phyloP scores from a whole-genome alignment of 1,140 invertebrate species.

The honey bee (Apis mellifera) region DNA sequence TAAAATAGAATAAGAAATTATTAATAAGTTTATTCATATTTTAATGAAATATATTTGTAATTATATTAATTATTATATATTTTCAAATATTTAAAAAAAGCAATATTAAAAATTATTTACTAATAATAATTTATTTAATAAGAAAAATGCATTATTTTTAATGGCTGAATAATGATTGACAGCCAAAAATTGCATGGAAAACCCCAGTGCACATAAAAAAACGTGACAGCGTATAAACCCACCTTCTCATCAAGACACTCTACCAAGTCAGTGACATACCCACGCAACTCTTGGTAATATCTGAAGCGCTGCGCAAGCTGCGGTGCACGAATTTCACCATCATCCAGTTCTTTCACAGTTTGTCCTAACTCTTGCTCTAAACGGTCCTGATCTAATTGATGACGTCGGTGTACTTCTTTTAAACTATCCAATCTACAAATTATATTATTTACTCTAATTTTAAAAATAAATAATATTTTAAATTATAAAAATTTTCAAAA shows the following conservation, averaged over 20 bases:
- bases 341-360: slow-evolving; percentile 84
- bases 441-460: slow-evolving; percentile 56
- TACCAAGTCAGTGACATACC: slow-evolving; percentile 97
- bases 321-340: slow-evolving; percentile 84
- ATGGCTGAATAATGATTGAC: slow-evolving; percentile 47
- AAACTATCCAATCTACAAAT: slow-evolving; percentile 82
- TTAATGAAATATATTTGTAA: no score
- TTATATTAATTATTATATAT: not conserved
- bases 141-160: slow-evolving; percentile 51
- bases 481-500: not conserved
- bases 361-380: slow-evolving; percentile 84
- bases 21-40: no score
- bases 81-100: not conserved
- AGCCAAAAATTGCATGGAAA: slow-evolving; percentile 63
- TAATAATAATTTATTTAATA: not conserved
- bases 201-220: slow-evolving; percentile 72
- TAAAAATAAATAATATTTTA: not conserved
- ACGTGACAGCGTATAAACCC: slow-evolving; percentile 82
- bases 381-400: slow-evolving; percentile 80
- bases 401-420: slow-evolving; percentile 83
- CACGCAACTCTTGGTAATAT: slow-evolving; percentile 97
- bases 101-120: not conserved
- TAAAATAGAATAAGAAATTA: no score
- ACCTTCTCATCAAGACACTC: slow-evolving; percentile 97
- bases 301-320: slow-evolving; percentile 89